These are phyloP conservation scores for Agapornis roseicollis DNA, from an alignment of 2,113 vertebrate species.

Conservation along the genomic window DNA sequence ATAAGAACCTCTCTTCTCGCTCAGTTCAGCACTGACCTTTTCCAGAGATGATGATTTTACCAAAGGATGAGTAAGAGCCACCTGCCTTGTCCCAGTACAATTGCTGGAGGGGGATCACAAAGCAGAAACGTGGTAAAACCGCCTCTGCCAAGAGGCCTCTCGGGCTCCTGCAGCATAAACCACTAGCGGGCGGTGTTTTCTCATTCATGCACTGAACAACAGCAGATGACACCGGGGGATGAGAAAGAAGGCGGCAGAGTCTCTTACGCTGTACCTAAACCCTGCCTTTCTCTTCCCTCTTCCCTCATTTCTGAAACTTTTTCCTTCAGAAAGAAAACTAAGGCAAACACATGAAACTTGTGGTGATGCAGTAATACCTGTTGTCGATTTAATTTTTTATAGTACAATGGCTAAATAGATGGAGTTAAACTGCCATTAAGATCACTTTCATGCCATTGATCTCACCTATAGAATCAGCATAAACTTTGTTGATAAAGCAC, in stretches of 20 bases:
- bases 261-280: rapidly evolving
- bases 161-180: neutral
- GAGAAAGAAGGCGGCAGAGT: neutral
- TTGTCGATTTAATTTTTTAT: rapidly evolving
- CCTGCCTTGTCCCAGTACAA: neutral
- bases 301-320: neutral
- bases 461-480: neutral
- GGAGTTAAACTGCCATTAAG: neutral
- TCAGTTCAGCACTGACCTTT: neutral
- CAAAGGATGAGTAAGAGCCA: neutral
- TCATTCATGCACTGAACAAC: neutral
- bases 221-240: neutral
- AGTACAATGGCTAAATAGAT: neutral
- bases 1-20: neutral
- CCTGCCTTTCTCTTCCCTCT: neutral
- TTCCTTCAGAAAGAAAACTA: neutral
- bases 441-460: neutral
- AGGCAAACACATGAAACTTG: neutral
- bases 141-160: neutral
- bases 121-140: neutral
- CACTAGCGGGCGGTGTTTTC: conserved; percentile 59
- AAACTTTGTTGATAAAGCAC: neutral
- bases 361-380: neutral
- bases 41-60: neutral
- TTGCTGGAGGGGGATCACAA: neutral